A percentile compares a stretch with the other conserved stretches of the same genome.
Conservation (phyloP, 2,888 invertebrate genomes). For the Tiliacea aurago region DNA sequence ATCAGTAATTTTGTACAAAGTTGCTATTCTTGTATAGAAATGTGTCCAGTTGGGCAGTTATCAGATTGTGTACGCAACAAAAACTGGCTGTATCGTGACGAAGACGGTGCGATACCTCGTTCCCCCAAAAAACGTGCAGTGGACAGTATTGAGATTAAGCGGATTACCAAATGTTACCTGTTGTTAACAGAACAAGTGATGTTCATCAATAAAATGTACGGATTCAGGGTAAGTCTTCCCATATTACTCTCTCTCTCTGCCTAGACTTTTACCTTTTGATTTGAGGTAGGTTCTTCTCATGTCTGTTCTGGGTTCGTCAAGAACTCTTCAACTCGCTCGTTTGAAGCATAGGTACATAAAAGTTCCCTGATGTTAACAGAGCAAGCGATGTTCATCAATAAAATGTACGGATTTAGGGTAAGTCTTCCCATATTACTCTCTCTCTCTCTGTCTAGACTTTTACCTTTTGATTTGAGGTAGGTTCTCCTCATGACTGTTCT, state of each 20-base stretch:
- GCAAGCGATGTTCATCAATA: constrained; percentile 80
- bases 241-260: neutral
- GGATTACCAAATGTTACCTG: constrained; percentile 78
- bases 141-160: constrained; percentile 68
- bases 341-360: constrained; percentile 40
- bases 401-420: constrained; percentile 83
- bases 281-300: neutral
- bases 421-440: constrained; percentile 50
- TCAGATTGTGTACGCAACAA: constrained; percentile 68
- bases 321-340: neutral
- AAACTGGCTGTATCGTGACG: constrained; percentile 72
- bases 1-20: constrained; percentile 73
- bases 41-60: constrained; percentile 50
- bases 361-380: constrained; percentile 81
- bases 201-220: constrained; percentile 82
- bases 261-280: neutral
- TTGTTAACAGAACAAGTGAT: constrained; percentile 79
- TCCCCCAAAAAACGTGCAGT: constrained; percentile 36
- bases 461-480: neutral
- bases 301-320: neutral
- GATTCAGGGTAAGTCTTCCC: constrained; percentile 78
- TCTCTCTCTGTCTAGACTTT: neutral
- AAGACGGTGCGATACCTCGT: constrained; percentile 18
- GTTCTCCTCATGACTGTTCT: neutral
- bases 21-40: constrained; percentile 64